Base-by-base conservation (phyloP, 2,797 vertebrate species). In the Salmo trutta region DNA sequence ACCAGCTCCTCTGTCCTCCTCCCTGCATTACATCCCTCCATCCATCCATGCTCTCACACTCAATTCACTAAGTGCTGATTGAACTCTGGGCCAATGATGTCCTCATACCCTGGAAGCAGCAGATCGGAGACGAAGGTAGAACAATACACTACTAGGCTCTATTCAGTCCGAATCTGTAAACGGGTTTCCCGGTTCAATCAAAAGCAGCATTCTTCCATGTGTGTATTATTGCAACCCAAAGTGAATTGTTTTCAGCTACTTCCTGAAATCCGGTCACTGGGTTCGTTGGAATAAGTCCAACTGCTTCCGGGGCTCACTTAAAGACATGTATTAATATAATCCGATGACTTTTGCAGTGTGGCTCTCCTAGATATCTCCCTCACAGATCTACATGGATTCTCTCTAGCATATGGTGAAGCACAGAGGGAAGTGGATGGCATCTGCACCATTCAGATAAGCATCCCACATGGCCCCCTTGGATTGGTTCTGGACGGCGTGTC, bases 61-160 rank as follows among this genome's bases (percentile, higher is more conserved):
- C 14, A 51, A 71, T 71, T 71, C 69, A 71, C 21, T 36, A 51
- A 36, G 41, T 71, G 41, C 41, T 71, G 41, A 71, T 24, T 71
- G n/a, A 71, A 51, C 31, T 24, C n/a, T 62, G 59, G 24, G 69
- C 69, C 51, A 62, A 51, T 51, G 69, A 24, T 51, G 6, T 19
- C 41, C 68, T 71, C 41, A 51, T 71, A n/a, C 3, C 15, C 41
- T 17, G 41, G 33, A 47, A n/a, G n/a, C 69, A 51, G 69, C 21
- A 29, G 66, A 31, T 29, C 17, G 66, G 66, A 47, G 41, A 47
- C 10, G 41, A 47, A 47, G 41, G 10, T 47, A 47, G 41, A 47
- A 8, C 2, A 71, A 16, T 24, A 24, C 41, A 71, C 36, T 71
- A n/a, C 36, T 21, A 71, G 14, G 41, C 69, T 5, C 10, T 24